Conservation (phyloP, 1,140 invertebrate species). For the Homarus americanus region DNA sequence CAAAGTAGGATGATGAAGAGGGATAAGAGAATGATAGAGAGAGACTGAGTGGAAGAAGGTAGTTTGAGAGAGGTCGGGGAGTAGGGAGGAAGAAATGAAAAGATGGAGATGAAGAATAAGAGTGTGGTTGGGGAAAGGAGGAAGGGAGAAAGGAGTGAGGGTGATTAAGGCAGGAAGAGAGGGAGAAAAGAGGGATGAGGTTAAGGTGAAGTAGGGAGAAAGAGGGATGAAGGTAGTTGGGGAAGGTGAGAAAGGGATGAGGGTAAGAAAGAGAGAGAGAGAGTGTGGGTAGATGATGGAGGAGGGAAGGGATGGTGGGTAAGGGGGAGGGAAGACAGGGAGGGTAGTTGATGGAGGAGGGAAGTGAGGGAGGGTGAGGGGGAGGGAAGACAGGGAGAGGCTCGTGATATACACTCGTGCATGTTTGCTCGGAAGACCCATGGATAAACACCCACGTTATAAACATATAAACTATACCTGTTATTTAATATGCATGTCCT, state of each 20-base stretch:
- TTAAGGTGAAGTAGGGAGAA: not conserved
- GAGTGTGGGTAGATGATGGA: not conserved
- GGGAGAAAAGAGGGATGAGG: not conserved
- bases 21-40: too few species aligned
- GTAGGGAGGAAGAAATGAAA: not conserved
- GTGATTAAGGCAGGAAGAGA: too few species aligned
- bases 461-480: not conserved
- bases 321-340: not conserved
- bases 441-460: not conserved
- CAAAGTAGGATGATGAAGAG: too few species aligned
- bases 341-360: not conserved
- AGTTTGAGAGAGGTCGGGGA: not conserved
- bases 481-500: not conserved
- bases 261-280: slow-evolving; percentile 16
- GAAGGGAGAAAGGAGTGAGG: not conserved
- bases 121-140: not conserved
- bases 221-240: not conserved
- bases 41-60: too few species aligned
- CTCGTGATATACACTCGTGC: not conserved
- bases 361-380: too few species aligned
- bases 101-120: not conserved
- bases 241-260: slow-evolving; percentile 15
- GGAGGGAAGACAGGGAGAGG: not conserved
- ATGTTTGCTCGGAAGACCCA: not conserved
- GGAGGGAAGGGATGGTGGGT: not conserved